Percentiles rank a stretch among this genome's conserved stretches.
These are phyloP conservation scores for Clusia tigrina DNA, from an alignment of 2,888 invertebrate genomes.

Conservation along the genomic window DNA sequence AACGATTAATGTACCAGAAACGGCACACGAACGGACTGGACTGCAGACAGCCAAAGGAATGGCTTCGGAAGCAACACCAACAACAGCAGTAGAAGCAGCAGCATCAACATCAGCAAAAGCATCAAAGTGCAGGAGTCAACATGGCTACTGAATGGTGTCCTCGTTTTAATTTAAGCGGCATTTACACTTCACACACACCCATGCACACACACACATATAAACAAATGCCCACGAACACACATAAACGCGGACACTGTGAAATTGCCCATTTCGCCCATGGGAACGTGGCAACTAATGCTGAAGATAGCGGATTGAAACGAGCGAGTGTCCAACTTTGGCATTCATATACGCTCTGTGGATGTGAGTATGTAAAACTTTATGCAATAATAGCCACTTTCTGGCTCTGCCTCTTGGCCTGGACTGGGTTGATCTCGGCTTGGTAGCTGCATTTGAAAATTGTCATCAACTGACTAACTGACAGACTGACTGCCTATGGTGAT, in stretches of 20 bases:
- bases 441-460: neutral
- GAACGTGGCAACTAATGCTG: no score
- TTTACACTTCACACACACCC: slow-evolving; percentile 3
- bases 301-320: no score
- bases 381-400: no score
- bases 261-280: no score
- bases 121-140: neutral
- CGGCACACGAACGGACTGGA: neutral
- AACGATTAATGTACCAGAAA: slow-evolving; percentile 40
- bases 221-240: neutral
- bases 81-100: neutral
- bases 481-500: slow-evolving; percentile 20
- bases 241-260: no score
- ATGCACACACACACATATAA: neutral
- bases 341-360: no score
- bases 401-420: neutral
- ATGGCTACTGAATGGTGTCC: slow-evolving; percentile 5
- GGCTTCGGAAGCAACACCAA: neutral
- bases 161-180: neutral
- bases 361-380: no score
- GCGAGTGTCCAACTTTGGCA: no score
- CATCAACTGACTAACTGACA: slow-evolving; percentile 30
- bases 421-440: neutral
- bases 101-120: no score
- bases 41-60: neutral